Conservation (phyloP, 2,113 vertebrate species). For the Cyprinodon tularosa region DNA sequence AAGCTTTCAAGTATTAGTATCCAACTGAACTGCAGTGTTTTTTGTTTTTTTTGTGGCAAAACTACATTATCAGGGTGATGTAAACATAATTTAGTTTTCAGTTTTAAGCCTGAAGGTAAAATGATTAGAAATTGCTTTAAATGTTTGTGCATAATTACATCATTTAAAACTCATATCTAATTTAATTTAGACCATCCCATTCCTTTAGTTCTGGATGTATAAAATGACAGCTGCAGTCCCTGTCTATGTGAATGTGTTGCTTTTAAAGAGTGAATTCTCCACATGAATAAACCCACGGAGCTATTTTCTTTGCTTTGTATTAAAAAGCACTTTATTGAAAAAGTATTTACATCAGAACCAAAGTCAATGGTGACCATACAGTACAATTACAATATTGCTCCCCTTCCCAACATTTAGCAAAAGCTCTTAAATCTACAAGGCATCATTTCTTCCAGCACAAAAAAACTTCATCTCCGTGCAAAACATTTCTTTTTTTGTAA, state of each 20-base stretch:
- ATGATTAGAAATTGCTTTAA: too few species aligned
- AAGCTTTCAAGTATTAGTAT: not conserved
- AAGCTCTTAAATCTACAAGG: constrained; percentile 35
- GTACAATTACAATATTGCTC: constrained; percentile 60
- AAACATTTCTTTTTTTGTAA: not conserved
- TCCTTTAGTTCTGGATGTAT: too few species aligned
- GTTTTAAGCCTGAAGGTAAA: too few species aligned
- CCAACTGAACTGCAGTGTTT: not conserved
- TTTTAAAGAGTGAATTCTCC: not conserved
- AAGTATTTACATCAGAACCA: constrained; percentile 77
- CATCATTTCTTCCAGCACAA: constrained; percentile 8
- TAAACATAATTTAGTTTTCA: too few species aligned
- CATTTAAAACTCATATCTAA: too few species aligned
- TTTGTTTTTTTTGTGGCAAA: too few species aligned
- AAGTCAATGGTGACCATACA: constrained; percentile 61
- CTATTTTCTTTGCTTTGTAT: constrained; percentile 26
- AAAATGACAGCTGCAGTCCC: too few species aligned
- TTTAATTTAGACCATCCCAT: too few species aligned
- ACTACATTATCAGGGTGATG: too few species aligned
- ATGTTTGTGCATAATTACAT: too few species aligned
- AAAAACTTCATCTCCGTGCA: constrained; percentile 8
- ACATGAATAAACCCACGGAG: not conserved
- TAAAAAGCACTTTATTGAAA: constrained; percentile 81
- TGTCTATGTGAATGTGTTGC: too few species aligned
- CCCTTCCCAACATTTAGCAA: constrained; percentile 40